phyloP scores from a whole-genome alignment of 2,888 invertebrate genomes.

The Schizotus pectinicornis region DNA sequence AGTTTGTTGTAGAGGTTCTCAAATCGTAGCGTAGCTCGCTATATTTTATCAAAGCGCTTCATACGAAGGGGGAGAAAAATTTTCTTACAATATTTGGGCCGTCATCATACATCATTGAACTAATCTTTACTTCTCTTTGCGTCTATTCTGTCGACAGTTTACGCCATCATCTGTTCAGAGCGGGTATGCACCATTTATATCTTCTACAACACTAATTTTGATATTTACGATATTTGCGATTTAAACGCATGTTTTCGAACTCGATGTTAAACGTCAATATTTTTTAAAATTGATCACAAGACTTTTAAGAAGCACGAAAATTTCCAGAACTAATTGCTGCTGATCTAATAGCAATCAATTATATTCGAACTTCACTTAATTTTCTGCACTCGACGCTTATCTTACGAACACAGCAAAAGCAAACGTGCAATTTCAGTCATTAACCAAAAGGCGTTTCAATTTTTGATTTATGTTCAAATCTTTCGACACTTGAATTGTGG shows the following conservation, averaged over 20 bases:
- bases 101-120: constrained; percentile 28
- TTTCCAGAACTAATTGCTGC: neutral
- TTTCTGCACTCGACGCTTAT: too few species aligned
- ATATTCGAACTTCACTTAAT: neutral
- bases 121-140: constrained; percentile 26
- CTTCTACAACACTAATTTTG: constrained; percentile 29
- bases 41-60: constrained; percentile 16
- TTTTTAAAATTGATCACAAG: constrained; percentile 7
- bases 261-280: constrained; percentile 9
- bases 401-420: too few species aligned
- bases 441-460: too few species aligned
- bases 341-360: neutral
- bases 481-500: neutral
- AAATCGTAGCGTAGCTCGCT: neutral
- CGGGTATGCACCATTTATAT: constrained; percentile 29
- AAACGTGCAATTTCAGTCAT: too few species aligned
- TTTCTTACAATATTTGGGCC: constrained; percentile 18
- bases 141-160: constrained; percentile 22
- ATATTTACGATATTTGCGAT: constrained; percentile 19
- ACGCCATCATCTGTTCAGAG: constrained; percentile 29
- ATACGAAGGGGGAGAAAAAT: constrained; percentile 7
- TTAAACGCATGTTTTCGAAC: constrained; percentile 5
- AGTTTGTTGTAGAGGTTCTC: too few species aligned
- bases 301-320: neutral
- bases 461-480: neutral